Percentiles rank a stretch among this genome's conserved stretches.
Evolutionary conservation across 2,797 vertebrate species (phyloP).

Genomic region (Melopsittacus undulatus): DNA sequence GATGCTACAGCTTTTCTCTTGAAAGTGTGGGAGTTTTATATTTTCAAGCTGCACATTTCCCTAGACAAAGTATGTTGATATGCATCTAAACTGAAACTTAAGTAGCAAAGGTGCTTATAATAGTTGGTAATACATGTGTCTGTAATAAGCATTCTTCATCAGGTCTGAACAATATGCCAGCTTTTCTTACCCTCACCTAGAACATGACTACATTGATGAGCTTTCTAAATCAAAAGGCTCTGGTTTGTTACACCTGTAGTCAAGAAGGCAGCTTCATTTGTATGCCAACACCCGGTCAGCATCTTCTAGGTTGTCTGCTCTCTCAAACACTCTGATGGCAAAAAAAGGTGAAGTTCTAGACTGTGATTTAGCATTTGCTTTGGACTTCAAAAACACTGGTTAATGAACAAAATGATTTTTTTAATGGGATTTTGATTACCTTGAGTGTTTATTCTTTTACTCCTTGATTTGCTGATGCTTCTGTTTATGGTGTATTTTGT

Average conservation of each 20-base stretch:
- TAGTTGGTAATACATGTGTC: background rate
- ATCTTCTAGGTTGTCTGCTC: background rate
- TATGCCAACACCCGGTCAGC: background rate
- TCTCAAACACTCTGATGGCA: rapidly evolving
- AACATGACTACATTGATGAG: background rate
- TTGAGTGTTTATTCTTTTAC: background rate
- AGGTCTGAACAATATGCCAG: background rate
- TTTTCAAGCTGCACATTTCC: background rate
- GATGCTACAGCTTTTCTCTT: background rate
- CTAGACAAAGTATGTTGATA: background rate
- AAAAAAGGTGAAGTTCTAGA: background rate
- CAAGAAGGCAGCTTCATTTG: background rate
- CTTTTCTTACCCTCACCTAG: background rate
- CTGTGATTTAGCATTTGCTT: background rate
- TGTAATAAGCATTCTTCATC: background rate
- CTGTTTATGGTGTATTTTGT: background rate
- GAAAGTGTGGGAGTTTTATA: background rate
- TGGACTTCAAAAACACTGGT: background rate
- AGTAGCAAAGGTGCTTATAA: background rate
- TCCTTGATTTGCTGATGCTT: background rate
- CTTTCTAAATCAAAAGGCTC: background rate
- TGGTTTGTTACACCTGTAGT: background rate
- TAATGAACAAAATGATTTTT: background rate
- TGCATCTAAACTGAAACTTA: background rate
- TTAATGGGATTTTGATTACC: background rate